Evolutionary conservation across 2,113 vertebrate species (phyloP), one percentile per base, ranked within the genome.

Genomic region (Petrocephalus zakoni): DNA sequence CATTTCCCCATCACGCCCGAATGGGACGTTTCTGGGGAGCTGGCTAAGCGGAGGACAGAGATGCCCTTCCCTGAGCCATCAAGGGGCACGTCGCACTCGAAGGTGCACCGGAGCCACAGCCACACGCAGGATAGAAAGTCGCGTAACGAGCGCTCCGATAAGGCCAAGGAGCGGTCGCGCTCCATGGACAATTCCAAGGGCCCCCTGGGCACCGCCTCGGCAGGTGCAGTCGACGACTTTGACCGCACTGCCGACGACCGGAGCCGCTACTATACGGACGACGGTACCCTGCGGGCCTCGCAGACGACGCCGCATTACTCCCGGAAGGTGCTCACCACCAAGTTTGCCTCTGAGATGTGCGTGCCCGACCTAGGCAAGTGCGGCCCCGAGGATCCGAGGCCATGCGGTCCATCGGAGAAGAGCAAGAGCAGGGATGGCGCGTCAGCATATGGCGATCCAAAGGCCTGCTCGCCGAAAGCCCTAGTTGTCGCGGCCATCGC

Each of bases 111-210:
- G 92, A 99, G 98, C 89, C 98, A 99, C 94, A 99, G 97, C 93
- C 98, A 99, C 95, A 99, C 98, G 2, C 98, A 99, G 92, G 98
- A 99, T 92, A 96, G 98, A 92, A 96, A 98, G 92, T 99, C 98
- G 0, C 94, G 98, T 49, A 97, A 97, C 0, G 98, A 99, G 93
- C 95, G 97, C 82, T 96, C 97, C 34, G 98, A 94, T 95, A 99
- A 99, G 93, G 98, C 98, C 94, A 99, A 99, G 96, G 98, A 98
- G 91, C 95, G 98, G 55, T 99, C 98, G 87, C 95, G 98, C 87
- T 99, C 98, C 0, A 98, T 99, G 98, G 98, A 99, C 92, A 99
- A 99, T 91, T 98, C 98, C 75, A 99, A 99, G 91, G 97, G 98
- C 53, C 97, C 96, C 5, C 94, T 98, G 58, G 97, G 97, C 83